Base-by-base conservation (phyloP, 2,888 invertebrate genomes). In the Papilio protenor region DNA sequence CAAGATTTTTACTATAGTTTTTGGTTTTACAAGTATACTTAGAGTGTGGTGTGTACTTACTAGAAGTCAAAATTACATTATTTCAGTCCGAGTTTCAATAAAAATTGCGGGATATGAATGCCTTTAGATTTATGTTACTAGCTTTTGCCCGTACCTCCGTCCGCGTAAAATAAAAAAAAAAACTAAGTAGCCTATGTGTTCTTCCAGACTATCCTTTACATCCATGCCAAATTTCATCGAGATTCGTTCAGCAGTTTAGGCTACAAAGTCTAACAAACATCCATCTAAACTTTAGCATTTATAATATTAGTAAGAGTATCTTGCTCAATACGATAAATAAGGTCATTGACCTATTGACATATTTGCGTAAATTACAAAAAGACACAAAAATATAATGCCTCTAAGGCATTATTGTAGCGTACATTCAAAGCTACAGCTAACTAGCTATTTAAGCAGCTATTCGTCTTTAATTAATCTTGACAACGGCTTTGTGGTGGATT, bases 401-500 rank as follows among this genome's bases (percentile, higher is more conserved):
- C 33, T 33, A 33, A 33, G 5, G 33, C 33, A 33, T 33, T 40
- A 40, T 40, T 73, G 78, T 78, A 49, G 57, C 23, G 23, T 64
- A 81, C 77, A 78, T 79, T 90, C 86, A 92, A 90, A 88, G 90
- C 89, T 87, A 87, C 90, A 89, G 83, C 84, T 93, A 94, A 93
- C 93, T 92, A 93, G 92, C 92, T 94, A 92, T 94, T 93, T 93
- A 92, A 88, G 88, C 86, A 91, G 92, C 90, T 90, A 88, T 90
- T 88, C 85, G 87, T 82, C 90, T 92, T 92, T 94, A 94, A 94
- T 94, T 94, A 93, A 92, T 92, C 93, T 90, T 92, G 94, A 94
- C 94, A 93, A 87, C 89, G 84, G 85, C 83, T 87, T 91, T 93
- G 92, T 93, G 80, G 80, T 69, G 77, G 82, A 87, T 87, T 84